Evolutionary conservation across 2,888 invertebrate species (phyloP).

Genomic region (Trilocha varians): DNA sequence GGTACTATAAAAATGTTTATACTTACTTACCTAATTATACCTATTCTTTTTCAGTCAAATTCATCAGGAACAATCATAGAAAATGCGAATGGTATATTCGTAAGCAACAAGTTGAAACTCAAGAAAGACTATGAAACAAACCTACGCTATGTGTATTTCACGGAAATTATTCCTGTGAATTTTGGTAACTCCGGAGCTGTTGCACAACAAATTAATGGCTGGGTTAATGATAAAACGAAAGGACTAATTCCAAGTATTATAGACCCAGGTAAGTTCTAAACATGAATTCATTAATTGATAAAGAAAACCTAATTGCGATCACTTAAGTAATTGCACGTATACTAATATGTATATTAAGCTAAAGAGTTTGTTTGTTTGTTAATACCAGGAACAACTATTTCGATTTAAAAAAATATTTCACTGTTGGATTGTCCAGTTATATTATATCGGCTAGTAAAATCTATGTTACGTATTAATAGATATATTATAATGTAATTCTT

Average conservation of each 20-base stretch:
- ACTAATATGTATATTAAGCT: too few relatives aligned
- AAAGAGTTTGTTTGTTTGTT: too few relatives aligned
- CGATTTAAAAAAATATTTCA: too few relatives aligned
- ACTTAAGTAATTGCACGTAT: too few relatives aligned
- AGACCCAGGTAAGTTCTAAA: slow-evolving; percentile 57
- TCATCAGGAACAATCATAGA: slow-evolving; percentile 38
- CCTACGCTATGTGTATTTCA: slow-evolving; percentile 59
- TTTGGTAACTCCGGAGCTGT: slow-evolving; percentile 56
- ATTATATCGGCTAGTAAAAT: too few relatives aligned
- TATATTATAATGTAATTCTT: too few relatives aligned
- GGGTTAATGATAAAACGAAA: slow-evolving; percentile 72
- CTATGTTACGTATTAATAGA: too few relatives aligned
- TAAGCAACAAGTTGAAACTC: slow-evolving; percentile 48
- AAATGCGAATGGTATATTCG: slow-evolving; percentile 65
- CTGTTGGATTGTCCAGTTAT: too few relatives aligned
- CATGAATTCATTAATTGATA: too few relatives aligned
- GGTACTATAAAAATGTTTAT: too few relatives aligned
- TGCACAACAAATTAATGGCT: slow-evolving; percentile 69
- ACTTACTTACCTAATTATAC: not conserved
- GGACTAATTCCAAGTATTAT: slow-evolving; percentile 71
- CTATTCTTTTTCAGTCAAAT: slow-evolving; percentile 33
- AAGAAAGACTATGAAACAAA: slow-evolving; percentile 52
- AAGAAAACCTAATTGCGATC: too few relatives aligned
- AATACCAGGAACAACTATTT: too few relatives aligned
- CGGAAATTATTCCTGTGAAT: slow-evolving; percentile 62